A percentile compares a stretch with the other conserved stretches of the same genome.
These are phyloP conservation scores for Ganaspis sp. DNA, from an alignment of 1,140 invertebrate species.

Conservation along the genomic window DNA sequence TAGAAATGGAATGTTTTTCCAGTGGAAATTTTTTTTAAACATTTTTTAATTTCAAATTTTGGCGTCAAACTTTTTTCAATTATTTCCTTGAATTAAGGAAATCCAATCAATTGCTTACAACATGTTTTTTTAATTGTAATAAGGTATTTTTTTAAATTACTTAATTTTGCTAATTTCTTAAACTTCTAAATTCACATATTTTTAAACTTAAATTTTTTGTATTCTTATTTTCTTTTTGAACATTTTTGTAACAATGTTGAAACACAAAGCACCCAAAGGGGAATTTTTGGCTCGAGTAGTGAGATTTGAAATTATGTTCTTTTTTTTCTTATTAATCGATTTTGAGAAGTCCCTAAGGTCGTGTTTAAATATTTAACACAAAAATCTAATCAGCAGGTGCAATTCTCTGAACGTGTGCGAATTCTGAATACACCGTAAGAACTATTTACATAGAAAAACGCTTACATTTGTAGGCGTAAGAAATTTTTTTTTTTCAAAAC, in stretches of 20 bases:
- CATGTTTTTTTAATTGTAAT: too few relatives aligned
- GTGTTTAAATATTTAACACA: background rate
- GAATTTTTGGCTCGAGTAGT: background rate
- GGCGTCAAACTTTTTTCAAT: too few relatives aligned
- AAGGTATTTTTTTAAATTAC: too few relatives aligned
- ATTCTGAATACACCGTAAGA: conserved; percentile 19
- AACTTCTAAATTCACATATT: too few relatives aligned
- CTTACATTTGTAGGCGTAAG: background rate
- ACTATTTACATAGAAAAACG: conserved; percentile 69
- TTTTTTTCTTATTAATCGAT: background rate
- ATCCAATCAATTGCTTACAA: too few relatives aligned
- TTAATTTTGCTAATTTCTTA: too few relatives aligned
- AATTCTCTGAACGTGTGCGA: conserved; percentile 36
- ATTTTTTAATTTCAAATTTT: too few relatives aligned
- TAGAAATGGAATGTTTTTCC: too few relatives aligned
- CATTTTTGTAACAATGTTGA: background rate
- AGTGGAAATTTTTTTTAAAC: too few relatives aligned
- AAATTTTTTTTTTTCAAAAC: conserved; percentile 31
- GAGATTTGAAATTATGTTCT: conserved; percentile 29
- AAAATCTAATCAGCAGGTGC: background rate
- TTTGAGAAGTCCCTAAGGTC: background rate
- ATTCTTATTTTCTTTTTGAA: conserved; percentile 22
- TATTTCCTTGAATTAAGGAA: too few relatives aligned
- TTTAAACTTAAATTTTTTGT: background rate
- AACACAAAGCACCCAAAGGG: background rate